Evolutionary conservation across 1,140 invertebrate species (phyloP), one percentile per base, ranked within the genome.

Genomic region (Bombus sibiricus): DNA sequence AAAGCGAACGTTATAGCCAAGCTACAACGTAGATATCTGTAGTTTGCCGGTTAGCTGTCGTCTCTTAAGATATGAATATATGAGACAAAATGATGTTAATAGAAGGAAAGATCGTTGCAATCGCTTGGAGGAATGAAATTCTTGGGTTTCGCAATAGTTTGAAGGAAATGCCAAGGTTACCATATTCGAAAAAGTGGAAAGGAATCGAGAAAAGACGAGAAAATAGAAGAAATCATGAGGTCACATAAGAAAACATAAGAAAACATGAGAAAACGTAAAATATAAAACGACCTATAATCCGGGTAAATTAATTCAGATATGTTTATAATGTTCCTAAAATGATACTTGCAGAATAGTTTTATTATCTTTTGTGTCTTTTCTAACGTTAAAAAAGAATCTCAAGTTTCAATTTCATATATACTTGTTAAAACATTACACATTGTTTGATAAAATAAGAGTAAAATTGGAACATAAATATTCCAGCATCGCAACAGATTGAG

Each of bases 1-100:
- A 81, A 74, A 81, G 77, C 53, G 34, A 64, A 66, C 28, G 68
- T 79, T 78, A 66, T 59, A n/a, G 15, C 3, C 15, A 53, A 0
- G 43, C n/a, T 43, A 37, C 47, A 22, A 53, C 47, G 18, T 25
- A 28, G 32, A 32, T 22, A 43, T 75, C 32, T 34, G 25, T 39
- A 68, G 2, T 28, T 66, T 76, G 25, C 25, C 10, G 15, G 10
- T 32, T 72, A 53, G 18, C 47, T 53, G 47, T 53, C 47, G 47
- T 22, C 47, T 53, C 47, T 22, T 53, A 53, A 53, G 47, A 53
- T 53, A 53, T 53, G 47, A 53, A 53, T 18, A 53, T 53, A 72
- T n/a, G 15, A 4, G 68, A 32, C 28, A 32, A 47, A 71, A 57
- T 71, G 25, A 39, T 57, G 28, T 37, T 34, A 25, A 57, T 62